Conservation (phyloP, 2,888 invertebrate species). For the Mesoligia furuncula region DNA sequence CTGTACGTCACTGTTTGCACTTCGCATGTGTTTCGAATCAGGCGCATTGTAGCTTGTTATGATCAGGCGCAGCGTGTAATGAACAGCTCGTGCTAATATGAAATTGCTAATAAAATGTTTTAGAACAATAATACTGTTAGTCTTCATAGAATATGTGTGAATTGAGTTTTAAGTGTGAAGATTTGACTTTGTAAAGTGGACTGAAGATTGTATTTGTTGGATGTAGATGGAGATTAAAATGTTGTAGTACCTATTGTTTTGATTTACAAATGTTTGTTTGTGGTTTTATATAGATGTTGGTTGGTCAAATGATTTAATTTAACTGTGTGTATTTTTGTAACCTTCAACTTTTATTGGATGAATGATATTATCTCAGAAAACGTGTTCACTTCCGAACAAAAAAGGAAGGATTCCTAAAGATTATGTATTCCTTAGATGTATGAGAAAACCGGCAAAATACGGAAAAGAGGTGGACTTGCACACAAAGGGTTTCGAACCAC, state of each 20-base stretch:
- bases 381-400: neutral
- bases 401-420: neutral
- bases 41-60: conserved; percentile 70
- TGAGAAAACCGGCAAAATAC: no score
- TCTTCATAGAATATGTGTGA: conserved; percentile 29
- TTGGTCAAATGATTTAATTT: neutral
- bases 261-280: neutral
- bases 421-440: no score
- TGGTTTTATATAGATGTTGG: neutral
- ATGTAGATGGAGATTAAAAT: neutral
- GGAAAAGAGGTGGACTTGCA: no score
- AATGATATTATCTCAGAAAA: neutral
- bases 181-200: conserved; percentile 14
- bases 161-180: conserved; percentile 37
- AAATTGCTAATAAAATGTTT: conserved; percentile 61
- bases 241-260: conserved; percentile 13
- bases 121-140: conserved; percentile 43
- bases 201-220: conserved; percentile 17
- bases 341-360: neutral
- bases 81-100: conserved; percentile 68
- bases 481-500: no score
- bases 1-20: conserved; percentile 56
- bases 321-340: neutral
- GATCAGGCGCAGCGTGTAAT: conserved; percentile 69
- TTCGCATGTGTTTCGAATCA: conserved; percentile 76